Evolutionary conservation across 2,797 vertebrate genomes (phyloP), one percentile per base, ranked within the genome.

Genomic region (Balearica regulorum): DNA sequence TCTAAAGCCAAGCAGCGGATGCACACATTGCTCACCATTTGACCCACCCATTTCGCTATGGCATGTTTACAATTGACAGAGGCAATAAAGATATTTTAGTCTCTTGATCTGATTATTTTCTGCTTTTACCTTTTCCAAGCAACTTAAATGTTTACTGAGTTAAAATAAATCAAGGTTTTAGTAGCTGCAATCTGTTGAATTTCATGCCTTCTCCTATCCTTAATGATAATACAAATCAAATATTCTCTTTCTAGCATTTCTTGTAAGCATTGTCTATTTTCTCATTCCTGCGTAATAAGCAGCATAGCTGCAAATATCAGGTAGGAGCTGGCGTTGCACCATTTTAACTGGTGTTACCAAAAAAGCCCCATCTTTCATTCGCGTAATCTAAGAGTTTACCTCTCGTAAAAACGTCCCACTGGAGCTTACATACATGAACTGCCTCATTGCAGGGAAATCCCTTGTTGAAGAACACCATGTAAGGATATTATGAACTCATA

Each of bases 241-340:
- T 94, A 94, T 55, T 93, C 51, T 82, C 83, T 91, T 94, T 96
- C 85, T 92, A 69, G 39, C 20, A 78, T 90, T 89, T 96, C 79
- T 64, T 83, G 18, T 60, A 88, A 33, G 18, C 31, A 53, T 1
- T 78, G 13, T 65, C 91, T 87, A 88, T 92, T 96, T 95, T 90
- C 57, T 95, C 44, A 87, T 35, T 44, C 33, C 58, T 65, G 79
- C 9, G 2, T 62, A 80, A 90, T 31, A 95, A 25, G 19, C 33
- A 86, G 37, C 46, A 75, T 10, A 94, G 53, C 44, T 85, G 71
- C 29, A 80, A 91, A 75, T 57, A 28, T 69, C 80, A 91, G 39
- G 81, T 58, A 92, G 62, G 90, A 89, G 21, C 49, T 75, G 75
- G 33, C 3, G 39, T 20, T 65, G 37, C 10, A 72, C 37, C 37